Evolutionary conservation across 1,140 invertebrate species (phyloP), one percentile per base, ranked within the genome.

Genomic region (Carposina sasakii): DNA sequence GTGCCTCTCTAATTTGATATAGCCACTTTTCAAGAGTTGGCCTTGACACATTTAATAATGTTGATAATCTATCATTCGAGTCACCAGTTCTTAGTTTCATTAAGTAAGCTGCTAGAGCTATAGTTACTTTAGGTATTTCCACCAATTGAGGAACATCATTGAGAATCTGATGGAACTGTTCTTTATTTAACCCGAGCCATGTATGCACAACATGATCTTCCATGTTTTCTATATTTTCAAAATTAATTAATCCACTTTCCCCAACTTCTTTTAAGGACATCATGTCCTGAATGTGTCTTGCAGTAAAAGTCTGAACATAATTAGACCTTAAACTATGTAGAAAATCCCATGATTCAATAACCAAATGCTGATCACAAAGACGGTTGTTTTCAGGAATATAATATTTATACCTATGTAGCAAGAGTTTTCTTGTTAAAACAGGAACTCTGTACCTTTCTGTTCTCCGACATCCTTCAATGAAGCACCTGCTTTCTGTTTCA

Each of bases 111-210:
- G 48, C 33, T 26, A 33, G 13, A 33, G 31, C 31, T 10, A 33
- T 8, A 33, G 31, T n/a, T 23, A 26, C 26, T 51, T 41, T 54
- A 23, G 52, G 31, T 26, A 50, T 55, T 34, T 26, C 36, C 20
- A 46, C 10, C 26, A 55, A 46, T 22, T 55, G 41, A 20, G 40
- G 31, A 33, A 33, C 31, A 4, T 33, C 31, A 33, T 3, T 33
- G 8, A 48, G 48, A 24, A 56, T 56, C 34, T 51, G 48, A 41
- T 56, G 16, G 24, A 48, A 48, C 31, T 52, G 54, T 22, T 36
- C 26, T 56, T 55, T 55, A 39, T 46, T 55, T 39, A 55, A 47
- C n/a, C 53, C 53, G 42, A 36, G 42, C 53, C 43, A 55, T 42
- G 30, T 46, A 33, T 42, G 43, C 1, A 51, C 37, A 8, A 33